Base-by-base conservation (phyloP, 2,113 vertebrate genomes). In the Etheostoma cragini region DNA sequence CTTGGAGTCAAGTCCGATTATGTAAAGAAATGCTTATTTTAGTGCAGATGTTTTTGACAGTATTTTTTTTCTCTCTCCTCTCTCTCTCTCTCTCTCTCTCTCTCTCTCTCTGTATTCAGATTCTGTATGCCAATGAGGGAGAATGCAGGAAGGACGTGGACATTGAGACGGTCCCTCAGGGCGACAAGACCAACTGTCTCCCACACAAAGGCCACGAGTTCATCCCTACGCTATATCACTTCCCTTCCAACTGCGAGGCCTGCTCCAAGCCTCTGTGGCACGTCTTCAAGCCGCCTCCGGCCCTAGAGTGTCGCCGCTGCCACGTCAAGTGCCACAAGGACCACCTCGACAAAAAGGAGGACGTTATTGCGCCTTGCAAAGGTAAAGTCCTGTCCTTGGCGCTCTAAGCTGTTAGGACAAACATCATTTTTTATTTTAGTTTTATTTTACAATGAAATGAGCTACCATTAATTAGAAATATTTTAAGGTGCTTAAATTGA, bases 241-340 rank as follows among this genome's bases (percentile, higher is more conserved):
- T 99, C 78, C 98, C 98, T 53, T 96, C 98, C 81, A 99, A 98
- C 95, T 99, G 98, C 53, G 98, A 99, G 95, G 98, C 98, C 77
- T 99, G 98, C 93, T 85, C 98, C 95, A 99, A 99, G 92, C 98
- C 98, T 33, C 95, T 99, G 64, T 99, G 98, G 98, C 96, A 99
- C 85, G 97, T 99, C 63, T 99, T 99, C 88, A 99, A 98, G 93
- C 98, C 98, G 19, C 98, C 98, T 3, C 95, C 97, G 50, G 98
- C 98, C 77, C 93, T 99, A 22, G 98, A 99, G 88, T 99, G 98
- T 93, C 96, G 98, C 84, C 96, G 96, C 82, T 99, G 98, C 95
- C 98, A 99, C 15, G 97, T 99, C 65, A 99, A 99, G 95, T 99
- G 98, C 96, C 98, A 99, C 91, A 97, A 96, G 91, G 98, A 99